Evolutionary conservation across 2,797 vertebrate genomes (phyloP), one percentile per base, ranked within the genome.

Genomic region (Ispidina picta): DNA sequence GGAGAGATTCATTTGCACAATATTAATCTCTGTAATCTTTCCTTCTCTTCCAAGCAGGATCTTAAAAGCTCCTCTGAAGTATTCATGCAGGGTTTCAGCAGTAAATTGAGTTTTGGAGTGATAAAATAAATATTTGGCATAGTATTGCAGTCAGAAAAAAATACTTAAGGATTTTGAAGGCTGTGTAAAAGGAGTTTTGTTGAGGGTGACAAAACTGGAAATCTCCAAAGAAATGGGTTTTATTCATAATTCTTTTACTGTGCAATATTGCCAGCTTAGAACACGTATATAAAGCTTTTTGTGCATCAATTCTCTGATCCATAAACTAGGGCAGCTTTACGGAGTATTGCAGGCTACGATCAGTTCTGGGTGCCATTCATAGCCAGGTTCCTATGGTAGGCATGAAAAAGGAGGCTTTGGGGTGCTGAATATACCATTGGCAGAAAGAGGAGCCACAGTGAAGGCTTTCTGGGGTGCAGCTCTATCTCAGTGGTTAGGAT

Each of bases 111-210:
- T 83, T 94, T 91, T 68, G 74, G 52, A 76, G 78, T 76, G 77
- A 89, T 83, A 87, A 95, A 92, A 76, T 88, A 84, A 93, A 88
- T 88, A 82, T 86, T 91, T 95, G 87, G 70, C 70, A 51, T 46
- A 79, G 70, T 54, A 56, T 62, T 82, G 58, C 80, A 56, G 43
- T 79, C 41, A 70, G 76, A 60, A 88, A 66, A 86, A 94, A 91
- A 70, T 31, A 49, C 16, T 64, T 5, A 0, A 1, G 7, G 66
- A 83, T 92, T 90, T 92, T 89, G 39, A 88, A 88, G 66, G 35
- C 76, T 51, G 6, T 71, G 77, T 91, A 86, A 89, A 88, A 84
- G 31, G 52, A 74, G 68, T 79, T 95, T 90, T 94, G 76, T 87
- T 78, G 80, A 78, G 60, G 56, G 70, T 6, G 23, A 92, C 49